Percentiles rank a stretch among this genome's conserved stretches.
Evolutionary conservation across 2,113 vertebrate genomes (phyloP).

Genomic region (Eretmodus cyanostictus): DNA sequence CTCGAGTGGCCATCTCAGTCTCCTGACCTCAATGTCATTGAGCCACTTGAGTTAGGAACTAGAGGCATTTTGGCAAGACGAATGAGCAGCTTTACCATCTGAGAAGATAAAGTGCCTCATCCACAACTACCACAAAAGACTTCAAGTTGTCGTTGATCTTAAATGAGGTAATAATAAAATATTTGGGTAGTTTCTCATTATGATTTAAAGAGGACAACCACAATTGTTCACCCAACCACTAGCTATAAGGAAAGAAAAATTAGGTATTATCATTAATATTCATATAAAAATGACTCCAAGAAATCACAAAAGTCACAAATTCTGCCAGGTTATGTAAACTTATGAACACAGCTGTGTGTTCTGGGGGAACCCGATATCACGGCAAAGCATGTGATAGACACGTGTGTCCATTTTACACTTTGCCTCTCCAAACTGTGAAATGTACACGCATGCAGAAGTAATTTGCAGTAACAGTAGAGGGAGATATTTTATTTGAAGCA

Average conservation of each 20-base stretch:
- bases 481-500: background rate
- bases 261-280: background rate
- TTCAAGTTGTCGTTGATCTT: background rate
- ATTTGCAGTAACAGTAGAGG: background rate
- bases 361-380: background rate
- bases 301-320: background rate
- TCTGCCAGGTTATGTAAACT: background rate
- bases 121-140: background rate
- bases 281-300: background rate
- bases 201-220: background rate
- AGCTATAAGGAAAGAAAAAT: background rate
- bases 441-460: background rate
- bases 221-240: background rate
- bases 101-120: background rate
- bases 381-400: background rate
- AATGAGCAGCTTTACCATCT: background rate
- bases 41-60: background rate
- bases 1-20: background rate
- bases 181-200: background rate
- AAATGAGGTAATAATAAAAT: background rate
- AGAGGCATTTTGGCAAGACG: background rate
- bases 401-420: background rate
- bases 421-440: background rate
- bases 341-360: background rate
- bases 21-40: background rate